Base-by-base conservation (phyloP, 1,140 invertebrate species). In the Macrotrachela quadricornifera region DNA sequence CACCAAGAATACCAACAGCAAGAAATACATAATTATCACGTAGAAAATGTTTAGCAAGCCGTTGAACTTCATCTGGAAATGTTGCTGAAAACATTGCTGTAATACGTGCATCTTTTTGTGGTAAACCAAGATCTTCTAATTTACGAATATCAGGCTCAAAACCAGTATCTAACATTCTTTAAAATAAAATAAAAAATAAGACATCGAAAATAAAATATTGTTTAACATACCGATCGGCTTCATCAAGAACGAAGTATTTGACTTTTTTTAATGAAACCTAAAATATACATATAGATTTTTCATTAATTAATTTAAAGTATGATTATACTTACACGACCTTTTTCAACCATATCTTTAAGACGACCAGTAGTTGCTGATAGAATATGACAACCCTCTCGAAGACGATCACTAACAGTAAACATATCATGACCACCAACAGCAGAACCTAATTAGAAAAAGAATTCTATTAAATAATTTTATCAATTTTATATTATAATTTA, bases 11-110 rank as follows among this genome's bases (percentile, higher is more conserved):
- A 39, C 90, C 79, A 3, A 80, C 75, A 0, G 90, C 70, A 59
- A 90, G 91, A 1, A 88, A 59, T 61, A 90, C 88, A 59, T 85
- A 72, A 30, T 30, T 30, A 39, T 68, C 61, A 49, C 78, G 73
- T 0, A 87, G 67, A 61, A 81, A 86, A 52, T 78, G 74, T 0
- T 73, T 72, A 0, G 83, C 84, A 36, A 85, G 62, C 17, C 73
- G 69, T 65, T 90, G 84, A 37, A 90, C 80, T 57, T 81, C 79
- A 49, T 78, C 74, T 0, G 83, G 82, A 61, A 90, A 92, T 0
- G 87, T 92, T 0, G 87, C 87, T 1, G 82, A 85, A 61, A 91
- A 91, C 85, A 91, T 88, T 0, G 87, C 69, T 0, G 82, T 87
- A 60, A 82, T 78, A 38, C 84, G 73, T 36, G 81, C 64, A 4